These are phyloP conservation scores for Alviniconcha marisindica DNA, from an alignment of 1,140 invertebrate species.

Conservation along the genomic window DNA sequence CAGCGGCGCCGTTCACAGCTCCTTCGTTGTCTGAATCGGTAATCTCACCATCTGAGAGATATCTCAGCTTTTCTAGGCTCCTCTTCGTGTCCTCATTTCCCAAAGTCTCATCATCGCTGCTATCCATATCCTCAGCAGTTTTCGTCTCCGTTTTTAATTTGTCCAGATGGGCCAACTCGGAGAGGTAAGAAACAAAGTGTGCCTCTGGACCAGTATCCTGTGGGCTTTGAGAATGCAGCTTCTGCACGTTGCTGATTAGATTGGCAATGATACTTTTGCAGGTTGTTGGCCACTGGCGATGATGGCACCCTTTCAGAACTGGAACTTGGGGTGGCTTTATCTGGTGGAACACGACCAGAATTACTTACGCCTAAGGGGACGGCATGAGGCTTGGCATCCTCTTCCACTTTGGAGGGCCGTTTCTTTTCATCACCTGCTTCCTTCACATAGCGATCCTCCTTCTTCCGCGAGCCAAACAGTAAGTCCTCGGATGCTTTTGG, in stretches of 20 bases:
- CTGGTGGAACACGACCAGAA: too few relatives aligned
- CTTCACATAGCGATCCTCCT: too few relatives aligned
- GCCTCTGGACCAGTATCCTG: not conserved
- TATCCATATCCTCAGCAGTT: not conserved
- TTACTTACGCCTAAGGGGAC: too few relatives aligned
- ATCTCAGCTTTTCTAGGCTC: not conserved
- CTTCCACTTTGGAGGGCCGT: too few relatives aligned
- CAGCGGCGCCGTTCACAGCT: not conserved
- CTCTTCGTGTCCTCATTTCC: not conserved
- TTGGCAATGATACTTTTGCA: not conserved
- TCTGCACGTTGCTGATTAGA: conserved; percentile 7
- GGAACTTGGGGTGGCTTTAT: too few relatives aligned
- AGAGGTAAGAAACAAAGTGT: not conserved
- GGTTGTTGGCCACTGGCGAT: not conserved
- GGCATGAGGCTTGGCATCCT: too few relatives aligned
- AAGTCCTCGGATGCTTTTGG: too few relatives aligned
- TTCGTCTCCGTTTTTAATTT: not conserved
- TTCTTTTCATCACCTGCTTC: too few relatives aligned
- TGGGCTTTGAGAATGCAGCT: not conserved
- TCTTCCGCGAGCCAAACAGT: too few relatives aligned
- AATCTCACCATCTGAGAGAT: not conserved
- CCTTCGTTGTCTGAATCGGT: not conserved
- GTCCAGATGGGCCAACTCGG: conserved; percentile 3
- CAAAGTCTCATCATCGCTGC: not conserved
- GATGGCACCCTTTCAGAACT: too few relatives aligned